phyloP scores from a whole-genome alignment of 35 echinoderm and acorn worm genomes.

The Ptychodera flava region DNA sequence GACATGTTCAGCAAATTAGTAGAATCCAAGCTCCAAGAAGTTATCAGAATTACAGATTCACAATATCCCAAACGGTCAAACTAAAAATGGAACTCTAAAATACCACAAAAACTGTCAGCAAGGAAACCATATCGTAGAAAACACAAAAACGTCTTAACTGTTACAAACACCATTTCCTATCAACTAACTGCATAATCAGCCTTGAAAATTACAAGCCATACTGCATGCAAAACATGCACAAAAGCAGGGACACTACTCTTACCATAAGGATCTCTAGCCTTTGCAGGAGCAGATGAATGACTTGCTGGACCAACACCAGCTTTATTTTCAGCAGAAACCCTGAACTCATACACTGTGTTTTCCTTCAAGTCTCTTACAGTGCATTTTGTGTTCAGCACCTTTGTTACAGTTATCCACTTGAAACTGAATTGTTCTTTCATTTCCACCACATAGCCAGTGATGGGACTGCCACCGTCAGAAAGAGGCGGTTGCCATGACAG shows the following conservation, averaged over 20 bases:
- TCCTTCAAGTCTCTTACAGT: background rate
- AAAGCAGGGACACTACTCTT: too few species aligned
- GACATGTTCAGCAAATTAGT: too few species aligned
- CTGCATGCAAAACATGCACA: too few species aligned
- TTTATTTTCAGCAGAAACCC: slow-evolving; percentile 16
- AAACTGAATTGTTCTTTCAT: background rate
- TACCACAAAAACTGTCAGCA: too few species aligned
- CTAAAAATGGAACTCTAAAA: too few species aligned
- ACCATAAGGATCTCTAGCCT: slow-evolving; percentile 12
- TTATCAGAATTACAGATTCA: too few species aligned
- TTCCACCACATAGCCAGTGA: background rate
- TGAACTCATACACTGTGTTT: slow-evolving; percentile 13
- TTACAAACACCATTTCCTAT: too few species aligned
- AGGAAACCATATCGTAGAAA: background rate
- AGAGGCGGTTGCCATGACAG: background rate
- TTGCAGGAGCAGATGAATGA: background rate
- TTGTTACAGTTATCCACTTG: slow-evolving; percentile 45
- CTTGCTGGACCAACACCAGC: slow-evolving; percentile 10
- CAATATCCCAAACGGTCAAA: too few species aligned
- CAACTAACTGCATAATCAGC: too few species aligned
- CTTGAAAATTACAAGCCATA: too few species aligned
- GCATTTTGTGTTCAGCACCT: background rate
- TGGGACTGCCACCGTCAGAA: background rate
- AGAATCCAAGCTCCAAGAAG: too few species aligned
- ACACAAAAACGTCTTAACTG: too few species aligned